Evolutionary conservation across 2,797 vertebrate species (phyloP).

Genomic region (Rhinophrynus dorsalis): DNA sequence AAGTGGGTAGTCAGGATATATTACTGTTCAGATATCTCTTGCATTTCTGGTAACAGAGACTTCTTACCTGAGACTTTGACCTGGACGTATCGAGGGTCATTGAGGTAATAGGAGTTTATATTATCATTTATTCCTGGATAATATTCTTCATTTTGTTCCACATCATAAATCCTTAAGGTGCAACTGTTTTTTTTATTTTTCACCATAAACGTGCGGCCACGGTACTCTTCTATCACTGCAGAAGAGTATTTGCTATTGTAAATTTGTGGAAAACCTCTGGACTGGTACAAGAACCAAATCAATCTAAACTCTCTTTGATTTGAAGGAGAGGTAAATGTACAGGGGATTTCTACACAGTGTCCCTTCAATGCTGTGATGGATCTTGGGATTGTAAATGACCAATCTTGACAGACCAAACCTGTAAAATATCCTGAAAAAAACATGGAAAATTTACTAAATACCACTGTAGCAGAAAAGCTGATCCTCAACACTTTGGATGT

Average conservation of each 20-base stretch:
- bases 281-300: not conserved
- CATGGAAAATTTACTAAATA: too few species aligned
- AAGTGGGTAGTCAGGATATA: too few species aligned
- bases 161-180: slow-evolving; percentile 8
- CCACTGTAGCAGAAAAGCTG: too few species aligned
- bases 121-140: not conserved
- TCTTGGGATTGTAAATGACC: not conserved
- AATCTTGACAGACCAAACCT: not conserved
- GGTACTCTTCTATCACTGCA: not conserved
- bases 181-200: slow-evolving; percentile 10
- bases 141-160: not conserved
- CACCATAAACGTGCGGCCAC: not conserved
- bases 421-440: not conserved
- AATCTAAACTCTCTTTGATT: not conserved
- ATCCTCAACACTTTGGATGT: too few species aligned
- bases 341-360: slow-evolving; percentile 22
- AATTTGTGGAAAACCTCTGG: not conserved
- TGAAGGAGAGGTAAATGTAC: not conserved
- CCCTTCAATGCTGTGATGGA: not conserved
- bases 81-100: not conserved
- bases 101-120: not conserved
- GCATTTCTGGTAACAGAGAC: too few species aligned
- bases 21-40: too few species aligned
- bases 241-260: not conserved
- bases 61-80: not conserved